A percentile compares a stretch with the other conserved stretches of the same genome.
phyloP scores from a whole-genome alignment of 1,140 invertebrate genomes.

The Physella acuta region DNA sequence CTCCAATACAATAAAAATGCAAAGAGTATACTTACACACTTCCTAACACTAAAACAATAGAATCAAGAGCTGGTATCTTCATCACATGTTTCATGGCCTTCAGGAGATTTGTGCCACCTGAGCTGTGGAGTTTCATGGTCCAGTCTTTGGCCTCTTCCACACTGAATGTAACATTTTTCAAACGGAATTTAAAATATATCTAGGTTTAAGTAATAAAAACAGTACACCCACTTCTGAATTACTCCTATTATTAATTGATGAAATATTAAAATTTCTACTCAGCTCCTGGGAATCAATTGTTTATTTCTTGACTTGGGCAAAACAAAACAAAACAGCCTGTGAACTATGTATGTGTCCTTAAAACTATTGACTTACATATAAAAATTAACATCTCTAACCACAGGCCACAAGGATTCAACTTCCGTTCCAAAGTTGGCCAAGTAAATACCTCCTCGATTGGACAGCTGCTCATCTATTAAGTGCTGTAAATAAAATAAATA shows the following conservation, averaged over 20 bases:
- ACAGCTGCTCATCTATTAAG: constrained; percentile 58
- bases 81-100: constrained; percentile 58
- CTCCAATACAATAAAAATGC: background rate
- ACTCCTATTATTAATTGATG: no score
- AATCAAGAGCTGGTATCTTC: constrained; percentile 52
- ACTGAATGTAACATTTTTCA: constrained; percentile 36
- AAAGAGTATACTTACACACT: constrained; percentile 61
- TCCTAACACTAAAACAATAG: constrained; percentile 54
- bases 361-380: constrained; percentile 56
- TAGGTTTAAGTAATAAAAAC: no score
- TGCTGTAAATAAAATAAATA: constrained; percentile 43
- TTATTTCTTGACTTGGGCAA: no score
- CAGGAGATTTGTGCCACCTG: constrained; percentile 57
- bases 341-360: no score
- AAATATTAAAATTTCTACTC: no score
- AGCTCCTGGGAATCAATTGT: no score
- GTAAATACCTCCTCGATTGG: constrained; percentile 51
- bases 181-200: no score
- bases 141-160: constrained; percentile 56
- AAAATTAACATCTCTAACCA: constrained; percentile 50
- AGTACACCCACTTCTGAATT: no score
- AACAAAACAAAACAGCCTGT: no score
- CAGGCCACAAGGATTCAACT: constrained; percentile 52
- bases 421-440: constrained; percentile 56
- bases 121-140: constrained; percentile 45